These are phyloP conservation scores for Danaus chrysippus DNA, from an alignment of 2,888 invertebrate genomes.

Conservation along the genomic window DNA sequence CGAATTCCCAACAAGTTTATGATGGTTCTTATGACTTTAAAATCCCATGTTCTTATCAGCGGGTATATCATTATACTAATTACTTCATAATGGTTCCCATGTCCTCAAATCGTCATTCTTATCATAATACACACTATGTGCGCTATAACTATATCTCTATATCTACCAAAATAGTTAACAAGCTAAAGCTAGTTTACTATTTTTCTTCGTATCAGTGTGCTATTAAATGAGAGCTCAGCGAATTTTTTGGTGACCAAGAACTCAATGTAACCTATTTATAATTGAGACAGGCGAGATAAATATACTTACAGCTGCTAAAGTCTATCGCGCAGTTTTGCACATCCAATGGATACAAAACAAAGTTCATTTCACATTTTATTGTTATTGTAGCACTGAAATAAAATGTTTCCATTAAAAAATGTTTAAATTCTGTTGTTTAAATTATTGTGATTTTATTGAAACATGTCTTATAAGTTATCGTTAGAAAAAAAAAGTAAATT, in stretches of 20 bases:
- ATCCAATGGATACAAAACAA: slow-evolving; percentile 81
- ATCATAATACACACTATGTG: too few relatives aligned
- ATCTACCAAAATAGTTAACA: too few relatives aligned
- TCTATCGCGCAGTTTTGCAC: slow-evolving; percentile 82
- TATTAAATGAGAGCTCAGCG: neutral
- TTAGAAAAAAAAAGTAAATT: too few relatives aligned
- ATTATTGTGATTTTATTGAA: too few relatives aligned
- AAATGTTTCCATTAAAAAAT: slow-evolving; percentile 5
- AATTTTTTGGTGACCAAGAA: neutral
- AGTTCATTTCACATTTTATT: slow-evolving; percentile 83
- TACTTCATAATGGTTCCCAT: too few relatives aligned
- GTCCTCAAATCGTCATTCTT: too few relatives aligned
- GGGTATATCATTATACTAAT: too few relatives aligned
- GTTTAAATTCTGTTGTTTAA: slow-evolving; percentile 14
- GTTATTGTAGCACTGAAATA: slow-evolving; percentile 79
- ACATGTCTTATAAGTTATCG: too few relatives aligned
- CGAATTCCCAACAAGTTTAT: too few relatives aligned
- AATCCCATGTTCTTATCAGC: too few relatives aligned
- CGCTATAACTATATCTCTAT: too few relatives aligned
- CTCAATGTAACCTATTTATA: slow-evolving; percentile 1
- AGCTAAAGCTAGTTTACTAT: neutral
- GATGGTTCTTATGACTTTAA: too few relatives aligned
- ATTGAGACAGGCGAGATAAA: neutral
- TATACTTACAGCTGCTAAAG: slow-evolving; percentile 81
- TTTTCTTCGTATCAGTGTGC: neutral